phyloP scores from a whole-genome alignment of 1,140 invertebrate genomes.

The Holcopasites calliopsidis region DNA sequence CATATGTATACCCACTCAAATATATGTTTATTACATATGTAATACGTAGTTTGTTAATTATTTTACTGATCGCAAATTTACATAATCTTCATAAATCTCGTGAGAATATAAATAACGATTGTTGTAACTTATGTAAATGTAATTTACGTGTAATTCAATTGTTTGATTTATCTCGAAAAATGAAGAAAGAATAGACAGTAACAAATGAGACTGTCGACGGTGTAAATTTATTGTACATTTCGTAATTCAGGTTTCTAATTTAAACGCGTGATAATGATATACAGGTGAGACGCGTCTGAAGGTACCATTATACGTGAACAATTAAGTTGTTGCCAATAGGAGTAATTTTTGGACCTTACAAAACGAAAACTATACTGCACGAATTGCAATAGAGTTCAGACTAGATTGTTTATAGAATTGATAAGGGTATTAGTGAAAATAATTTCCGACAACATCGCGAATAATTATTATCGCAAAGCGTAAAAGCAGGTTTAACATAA shows the following conservation, averaged over 20 bases:
- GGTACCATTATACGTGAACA: background rate
- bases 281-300: background rate
- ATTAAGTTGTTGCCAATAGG: slow-evolving; percentile 21
- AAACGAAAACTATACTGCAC: slow-evolving; percentile 1
- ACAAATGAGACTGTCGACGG: background rate
- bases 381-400: background rate
- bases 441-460: background rate
- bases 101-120: no score
- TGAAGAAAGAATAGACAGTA: background rate
- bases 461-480: background rate
- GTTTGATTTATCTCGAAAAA: no score
- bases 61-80: no score
- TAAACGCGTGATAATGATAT: slow-evolving; percentile 9
- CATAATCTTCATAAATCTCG: no score
- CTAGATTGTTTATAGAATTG: background rate
- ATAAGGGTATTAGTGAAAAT: no score
- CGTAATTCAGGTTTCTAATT: background rate
- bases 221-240: background rate
- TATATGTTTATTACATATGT: no score
- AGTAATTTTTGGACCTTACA: background rate
- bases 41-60: no score
- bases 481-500: background rate
- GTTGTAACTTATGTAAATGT: no score
- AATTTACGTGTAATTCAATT: no score
- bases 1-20: no score